Conservation (phyloP, 2,113 vertebrate species). For the Hippopotamus amphibius region DNA sequence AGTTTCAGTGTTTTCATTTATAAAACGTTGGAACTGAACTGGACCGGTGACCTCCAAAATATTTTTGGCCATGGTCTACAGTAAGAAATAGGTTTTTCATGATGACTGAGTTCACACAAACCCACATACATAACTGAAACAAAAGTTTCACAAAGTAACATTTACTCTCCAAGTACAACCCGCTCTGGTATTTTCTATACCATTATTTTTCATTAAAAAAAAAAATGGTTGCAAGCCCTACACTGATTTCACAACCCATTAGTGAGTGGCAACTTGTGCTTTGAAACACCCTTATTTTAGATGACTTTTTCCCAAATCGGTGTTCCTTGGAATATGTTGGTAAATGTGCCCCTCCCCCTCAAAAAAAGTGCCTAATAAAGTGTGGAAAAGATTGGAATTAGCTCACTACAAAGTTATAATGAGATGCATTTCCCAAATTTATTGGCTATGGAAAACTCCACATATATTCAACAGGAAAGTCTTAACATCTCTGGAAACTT, state of each 20-base stretch:
- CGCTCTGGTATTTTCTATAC: not conserved
- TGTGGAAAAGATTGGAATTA: not conserved
- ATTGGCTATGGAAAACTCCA: not conserved
- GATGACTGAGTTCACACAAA: not conserved
- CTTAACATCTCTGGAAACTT: not conserved
- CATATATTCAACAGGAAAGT: not conserved
- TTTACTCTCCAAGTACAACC: not conserved
- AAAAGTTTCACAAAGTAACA: not conserved
- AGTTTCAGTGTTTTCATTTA: not conserved
- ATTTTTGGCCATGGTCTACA: not conserved
- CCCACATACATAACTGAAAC: not conserved
- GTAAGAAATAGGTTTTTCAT: slow-evolving; percentile 34
- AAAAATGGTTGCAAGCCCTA: not conserved
- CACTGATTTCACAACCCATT: not conserved
- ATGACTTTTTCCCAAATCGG: not conserved
- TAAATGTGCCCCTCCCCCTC: not conserved
- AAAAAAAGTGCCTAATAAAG: not conserved
- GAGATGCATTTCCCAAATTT: not conserved
- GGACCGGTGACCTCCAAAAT: not conserved
- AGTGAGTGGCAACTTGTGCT: not conserved
- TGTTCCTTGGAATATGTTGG: not conserved
- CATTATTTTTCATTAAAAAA: not conserved
- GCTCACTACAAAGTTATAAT: not conserved
- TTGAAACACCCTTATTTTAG: not conserved
- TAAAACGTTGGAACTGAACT: not conserved